phyloP scores from a whole-genome alignment of 1,140 invertebrate species.

The Rhagoletis zephyria region DNA sequence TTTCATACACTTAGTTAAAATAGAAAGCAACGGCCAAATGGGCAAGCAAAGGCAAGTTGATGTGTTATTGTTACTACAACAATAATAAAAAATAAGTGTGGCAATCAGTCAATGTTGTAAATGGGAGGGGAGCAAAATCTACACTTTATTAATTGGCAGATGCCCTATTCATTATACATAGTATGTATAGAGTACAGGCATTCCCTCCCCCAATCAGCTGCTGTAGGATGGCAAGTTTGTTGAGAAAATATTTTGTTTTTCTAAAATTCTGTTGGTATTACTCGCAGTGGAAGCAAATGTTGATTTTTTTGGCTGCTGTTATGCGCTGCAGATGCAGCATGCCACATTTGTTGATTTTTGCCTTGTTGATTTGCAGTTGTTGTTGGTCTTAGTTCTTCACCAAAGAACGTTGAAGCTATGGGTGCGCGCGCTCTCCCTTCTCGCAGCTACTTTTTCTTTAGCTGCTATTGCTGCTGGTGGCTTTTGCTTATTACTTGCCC shows the following conservation, averaged over 20 bases:
- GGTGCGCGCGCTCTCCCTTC: not conserved
- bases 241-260: slow-evolving; percentile 43
- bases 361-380: slow-evolving; percentile 15
- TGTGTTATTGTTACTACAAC: no score
- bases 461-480: not conserved
- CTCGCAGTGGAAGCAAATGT: slow-evolving; percentile 3
- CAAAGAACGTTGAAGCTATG: not conserved
- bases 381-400: not conserved
- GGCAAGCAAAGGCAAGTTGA: no score
- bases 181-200: not conserved
- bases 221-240: slow-evolving; percentile 1
- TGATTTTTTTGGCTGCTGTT: slow-evolving; percentile 14
- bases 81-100: no score
- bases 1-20: no score
- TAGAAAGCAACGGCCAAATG: no score
- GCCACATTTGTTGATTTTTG: slow-evolving; percentile 42
- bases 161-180: not conserved
- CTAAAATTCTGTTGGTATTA: slow-evolving; percentile 12
- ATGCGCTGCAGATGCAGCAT: not conserved
- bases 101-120: not conserved
- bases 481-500: slow-evolving; percentile 47
- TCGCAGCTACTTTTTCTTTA: not conserved
- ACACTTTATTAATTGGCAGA: slow-evolving; percentile 38
- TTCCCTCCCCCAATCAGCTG: not conserved
- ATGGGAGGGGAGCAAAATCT: not conserved